Conservation (phyloP, 1,140 invertebrate species). For the Drosophila virilis region DNA sequence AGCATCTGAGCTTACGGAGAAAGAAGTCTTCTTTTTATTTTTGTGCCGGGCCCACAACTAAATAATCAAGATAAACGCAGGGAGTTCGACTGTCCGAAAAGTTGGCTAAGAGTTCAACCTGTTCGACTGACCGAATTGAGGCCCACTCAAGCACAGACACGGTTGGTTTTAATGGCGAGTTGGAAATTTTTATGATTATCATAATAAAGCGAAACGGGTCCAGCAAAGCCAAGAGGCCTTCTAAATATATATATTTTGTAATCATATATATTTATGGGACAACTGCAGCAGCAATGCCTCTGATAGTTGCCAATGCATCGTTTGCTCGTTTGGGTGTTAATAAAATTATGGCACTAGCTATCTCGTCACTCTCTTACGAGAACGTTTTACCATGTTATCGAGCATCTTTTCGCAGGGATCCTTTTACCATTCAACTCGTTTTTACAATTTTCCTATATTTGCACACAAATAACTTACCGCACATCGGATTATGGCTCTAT, state of each 20-base stretch:
- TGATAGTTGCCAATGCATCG: constrained; percentile 20
- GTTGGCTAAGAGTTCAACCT: constrained; percentile 66
- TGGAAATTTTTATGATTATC: constrained; percentile 76
- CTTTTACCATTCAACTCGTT: constrained; percentile 64
- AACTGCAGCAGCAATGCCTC: constrained; percentile 34
- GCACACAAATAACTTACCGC: constrained; percentile 68
- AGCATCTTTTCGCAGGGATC: constrained; percentile 48
- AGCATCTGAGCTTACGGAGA: constrained; percentile 12
- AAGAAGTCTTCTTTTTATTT: background rate
- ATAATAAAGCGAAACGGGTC: constrained; percentile 70
- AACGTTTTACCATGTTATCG: constrained; percentile 54
- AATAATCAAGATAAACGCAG: constrained; percentile 75
- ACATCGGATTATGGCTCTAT: constrained; percentile 56
- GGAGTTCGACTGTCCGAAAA: constrained; percentile 31
- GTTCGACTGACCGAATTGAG: constrained; percentile 78
- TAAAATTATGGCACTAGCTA: constrained; percentile 70
- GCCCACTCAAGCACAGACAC: constrained; percentile 35
- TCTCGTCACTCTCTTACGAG: constrained; percentile 22
- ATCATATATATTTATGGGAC: constrained; percentile 81
- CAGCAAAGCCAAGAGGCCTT: constrained; percentile 32
- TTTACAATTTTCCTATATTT: constrained; percentile 81
- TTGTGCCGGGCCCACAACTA: constrained; percentile 40
- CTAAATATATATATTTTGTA: constrained; percentile 77
- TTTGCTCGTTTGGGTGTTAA: constrained; percentile 65
- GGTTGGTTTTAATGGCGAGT: constrained; percentile 46